Conservation (phyloP, 2,113 vertebrate species). For the Tragelaphus strepsiceros region DNA sequence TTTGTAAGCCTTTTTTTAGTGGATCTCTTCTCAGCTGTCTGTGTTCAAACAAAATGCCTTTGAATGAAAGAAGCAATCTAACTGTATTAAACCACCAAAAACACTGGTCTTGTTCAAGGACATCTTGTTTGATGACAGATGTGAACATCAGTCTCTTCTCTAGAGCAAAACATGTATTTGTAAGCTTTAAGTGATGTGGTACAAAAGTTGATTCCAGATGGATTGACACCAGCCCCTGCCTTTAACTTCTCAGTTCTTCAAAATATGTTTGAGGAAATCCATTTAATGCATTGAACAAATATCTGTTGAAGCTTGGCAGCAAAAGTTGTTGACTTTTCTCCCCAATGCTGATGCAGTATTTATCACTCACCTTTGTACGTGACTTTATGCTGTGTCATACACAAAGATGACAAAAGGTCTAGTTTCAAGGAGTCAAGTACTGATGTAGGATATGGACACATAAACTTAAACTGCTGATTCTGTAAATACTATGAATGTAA, state of each 20-base stretch:
- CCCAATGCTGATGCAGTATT: background rate
- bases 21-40: background rate
- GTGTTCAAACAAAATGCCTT: conserved; percentile 29
- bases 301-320: background rate
- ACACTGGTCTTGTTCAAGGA: background rate
- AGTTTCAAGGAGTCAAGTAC: background rate
- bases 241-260: background rate
- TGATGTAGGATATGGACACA: background rate
- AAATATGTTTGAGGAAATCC: background rate
- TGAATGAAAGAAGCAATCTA: background rate
- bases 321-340: background rate
- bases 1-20: background rate
- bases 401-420: background rate
- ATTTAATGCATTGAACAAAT: background rate
- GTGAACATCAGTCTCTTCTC: background rate
- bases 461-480: background rate
- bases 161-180: background rate
- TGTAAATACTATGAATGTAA: background rate
- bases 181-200: background rate
- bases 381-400: background rate
- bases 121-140: background rate
- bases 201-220: background rate
- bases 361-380: background rate
- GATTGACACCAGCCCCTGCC: background rate
- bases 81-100: background rate